A percentile compares a stretch with the other conserved stretches of the same genome.
Conservation (phyloP, 23 tunicate species). For the Halocynthia aurantium region DNA sequence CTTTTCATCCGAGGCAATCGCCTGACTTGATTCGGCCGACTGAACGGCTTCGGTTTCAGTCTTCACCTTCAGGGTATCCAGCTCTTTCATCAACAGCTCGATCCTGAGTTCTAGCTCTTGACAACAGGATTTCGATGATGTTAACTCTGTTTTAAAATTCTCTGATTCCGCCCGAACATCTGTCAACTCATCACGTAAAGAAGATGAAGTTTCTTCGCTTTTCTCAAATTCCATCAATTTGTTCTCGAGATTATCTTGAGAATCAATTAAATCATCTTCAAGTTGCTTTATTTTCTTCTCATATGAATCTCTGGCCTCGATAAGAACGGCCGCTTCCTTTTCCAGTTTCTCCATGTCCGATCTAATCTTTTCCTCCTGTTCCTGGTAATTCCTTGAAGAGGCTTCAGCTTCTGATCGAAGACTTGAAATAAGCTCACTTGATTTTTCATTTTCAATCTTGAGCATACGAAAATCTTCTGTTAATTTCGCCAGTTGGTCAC, state of each 20-base stretch:
- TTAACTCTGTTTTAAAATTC: background rate
- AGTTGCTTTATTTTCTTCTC: background rate
- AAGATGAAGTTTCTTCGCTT: background rate
- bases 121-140: background rate
- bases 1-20: background rate
- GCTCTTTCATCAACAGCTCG: background rate
- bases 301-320: background rate
- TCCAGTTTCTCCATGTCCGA: background rate
- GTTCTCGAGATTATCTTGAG: background rate
- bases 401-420: background rate
- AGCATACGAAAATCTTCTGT: no score
- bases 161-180: background rate
- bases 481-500: no score
- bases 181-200: background rate
- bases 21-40: background rate
- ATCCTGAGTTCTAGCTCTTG: background rate
- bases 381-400: background rate
- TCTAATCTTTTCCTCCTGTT: background rate
- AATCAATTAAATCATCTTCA: background rate
- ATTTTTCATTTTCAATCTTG: no score
- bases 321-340: background rate
- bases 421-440: background rate
- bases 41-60: conserved; percentile 3
- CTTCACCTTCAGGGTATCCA: background rate
- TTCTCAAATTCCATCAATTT: background rate